Base-by-base conservation (phyloP, 1,140 invertebrate genomes). In the Penaeus vannamei region DNA sequence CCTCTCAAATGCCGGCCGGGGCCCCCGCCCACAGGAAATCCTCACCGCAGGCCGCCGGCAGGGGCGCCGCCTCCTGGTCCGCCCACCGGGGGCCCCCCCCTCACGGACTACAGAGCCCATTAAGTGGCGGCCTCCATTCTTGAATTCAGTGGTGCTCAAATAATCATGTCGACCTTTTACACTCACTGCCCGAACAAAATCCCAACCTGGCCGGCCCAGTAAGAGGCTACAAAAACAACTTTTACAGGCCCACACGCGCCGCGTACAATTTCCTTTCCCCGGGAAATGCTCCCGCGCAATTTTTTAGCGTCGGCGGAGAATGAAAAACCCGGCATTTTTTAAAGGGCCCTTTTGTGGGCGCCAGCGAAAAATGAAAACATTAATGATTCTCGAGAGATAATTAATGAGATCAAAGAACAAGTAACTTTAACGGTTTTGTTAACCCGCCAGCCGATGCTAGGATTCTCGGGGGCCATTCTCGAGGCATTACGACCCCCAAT, bases 91-190 rank as follows among this genome's bases (percentile, higher is more conserved):
- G 36, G 60, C 29, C 46, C 84, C 69, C 84, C 69, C n/a, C n/a
- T 17, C 46, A 53, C 84, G 29, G 17, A 59, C 79, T 81, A n/a
- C 22, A 53, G 46, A 83, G 36, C 59, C 87, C 81, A 84, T 89
- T 84, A 84, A 80, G 59, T 80, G 87, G 60, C 82, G 86, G 86
- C 86, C 86, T 87, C 86, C 86, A 87, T 87, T 87, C 86, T 87
- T 81, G 86, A 87, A 87, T 87, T 87, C 86, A 87, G 86, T 87
- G 86, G 86, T 81, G 86, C 79, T 87, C 86, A 87, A 87, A 87
- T 87, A 87, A 87, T 87, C 86, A 81, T 87, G 86, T 87, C 79
- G 86, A 87, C 86, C 86, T 87, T 79, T 81, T 79, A 66, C 86
- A 87, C 77, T 81, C 62, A 87, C 77, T 87, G 77, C 79, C 62